A percentile compares a stretch with the other conserved stretches of the same genome.
Evolutionary conservation across 2,113 vertebrate species (phyloP).

Genomic region (Cebus imitator): DNA sequence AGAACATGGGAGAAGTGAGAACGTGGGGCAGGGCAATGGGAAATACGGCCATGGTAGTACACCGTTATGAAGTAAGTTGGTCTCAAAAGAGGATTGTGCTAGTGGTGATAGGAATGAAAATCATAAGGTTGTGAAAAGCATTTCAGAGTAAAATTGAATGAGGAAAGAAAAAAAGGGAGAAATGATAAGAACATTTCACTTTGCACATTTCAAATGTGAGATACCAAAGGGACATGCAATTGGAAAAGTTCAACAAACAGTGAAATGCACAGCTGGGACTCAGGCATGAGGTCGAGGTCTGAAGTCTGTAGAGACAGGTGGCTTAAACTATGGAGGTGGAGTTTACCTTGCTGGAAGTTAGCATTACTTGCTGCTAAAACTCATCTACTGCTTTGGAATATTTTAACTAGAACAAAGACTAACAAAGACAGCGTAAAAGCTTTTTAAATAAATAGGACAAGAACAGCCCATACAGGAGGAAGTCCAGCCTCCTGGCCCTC

Average conservation of each 20-base stretch:
- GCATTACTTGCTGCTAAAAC: not conserved
- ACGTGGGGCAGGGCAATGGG: not conserved
- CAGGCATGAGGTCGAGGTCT: not conserved
- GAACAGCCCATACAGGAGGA: not conserved
- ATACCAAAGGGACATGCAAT: not conserved
- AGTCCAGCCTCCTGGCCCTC: not conserved
- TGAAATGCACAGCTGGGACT: not conserved
- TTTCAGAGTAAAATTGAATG: constrained; percentile 38
- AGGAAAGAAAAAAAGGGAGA: not conserved
- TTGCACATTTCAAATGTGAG: not conserved
- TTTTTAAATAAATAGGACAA: not conserved
- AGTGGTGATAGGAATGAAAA: not conserved
- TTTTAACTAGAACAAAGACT: not conserved
- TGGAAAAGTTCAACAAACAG: not conserved
- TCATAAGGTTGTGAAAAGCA: not conserved
- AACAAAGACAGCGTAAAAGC: not conserved
- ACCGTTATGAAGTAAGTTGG: not conserved
- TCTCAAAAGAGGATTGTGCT: not conserved
- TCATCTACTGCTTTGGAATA: not conserved
- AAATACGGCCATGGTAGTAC: not conserved
- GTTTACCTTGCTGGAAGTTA: not conserved
- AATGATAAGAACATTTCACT: not conserved
- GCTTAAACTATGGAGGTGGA: not conserved
- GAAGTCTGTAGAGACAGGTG: not conserved
- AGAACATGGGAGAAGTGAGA: not conserved